These are phyloP conservation scores for Plagodis dolabraria DNA, from an alignment of 2,888 invertebrate genomes.

Conservation along the genomic window DNA sequence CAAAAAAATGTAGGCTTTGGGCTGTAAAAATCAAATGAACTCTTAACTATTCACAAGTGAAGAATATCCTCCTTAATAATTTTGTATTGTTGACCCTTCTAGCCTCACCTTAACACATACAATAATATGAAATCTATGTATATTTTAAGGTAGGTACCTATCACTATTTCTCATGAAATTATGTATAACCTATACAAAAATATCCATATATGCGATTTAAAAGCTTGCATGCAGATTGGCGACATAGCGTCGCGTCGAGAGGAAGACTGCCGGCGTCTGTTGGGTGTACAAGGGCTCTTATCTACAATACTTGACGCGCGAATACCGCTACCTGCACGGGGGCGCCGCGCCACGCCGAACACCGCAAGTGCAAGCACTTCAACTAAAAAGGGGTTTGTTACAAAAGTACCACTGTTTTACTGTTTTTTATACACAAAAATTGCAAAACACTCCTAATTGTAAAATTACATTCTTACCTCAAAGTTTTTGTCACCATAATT, in stretches of 20 bases:
- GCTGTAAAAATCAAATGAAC: too few relatives aligned
- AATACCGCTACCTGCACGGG: constrained; percentile 65
- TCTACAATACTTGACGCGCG: constrained; percentile 64
- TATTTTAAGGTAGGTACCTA: too few relatives aligned
- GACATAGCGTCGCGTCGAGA: constrained; percentile 47
- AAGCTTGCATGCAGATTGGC: constrained; percentile 41
- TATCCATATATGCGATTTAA: constrained; percentile 2
- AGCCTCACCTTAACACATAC: too few relatives aligned
- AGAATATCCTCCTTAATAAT: too few relatives aligned
- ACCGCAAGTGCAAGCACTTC: constrained; percentile 54
- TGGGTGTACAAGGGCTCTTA: constrained; percentile 49
- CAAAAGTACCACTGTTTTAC: too few relatives aligned
- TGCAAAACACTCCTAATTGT: constrained; percentile 17
- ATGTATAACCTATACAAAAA: too few relatives aligned
- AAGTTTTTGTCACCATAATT: constrained; percentile 6
- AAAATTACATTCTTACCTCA: constrained; percentile 18
- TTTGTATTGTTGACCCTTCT: too few relatives aligned
- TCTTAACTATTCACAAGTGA: too few relatives aligned
- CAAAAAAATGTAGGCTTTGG: too few relatives aligned
- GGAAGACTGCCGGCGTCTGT: constrained; percentile 41
- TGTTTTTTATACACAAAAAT: constrained; percentile 38
- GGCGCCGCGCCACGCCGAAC: constrained; percentile 40
- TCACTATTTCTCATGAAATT: too few relatives aligned
- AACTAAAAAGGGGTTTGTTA: constrained; percentile 62
- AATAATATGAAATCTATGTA: too few relatives aligned